Conservation (phyloP, 2,113 vertebrate genomes). For the Malurus elegans region DNA sequence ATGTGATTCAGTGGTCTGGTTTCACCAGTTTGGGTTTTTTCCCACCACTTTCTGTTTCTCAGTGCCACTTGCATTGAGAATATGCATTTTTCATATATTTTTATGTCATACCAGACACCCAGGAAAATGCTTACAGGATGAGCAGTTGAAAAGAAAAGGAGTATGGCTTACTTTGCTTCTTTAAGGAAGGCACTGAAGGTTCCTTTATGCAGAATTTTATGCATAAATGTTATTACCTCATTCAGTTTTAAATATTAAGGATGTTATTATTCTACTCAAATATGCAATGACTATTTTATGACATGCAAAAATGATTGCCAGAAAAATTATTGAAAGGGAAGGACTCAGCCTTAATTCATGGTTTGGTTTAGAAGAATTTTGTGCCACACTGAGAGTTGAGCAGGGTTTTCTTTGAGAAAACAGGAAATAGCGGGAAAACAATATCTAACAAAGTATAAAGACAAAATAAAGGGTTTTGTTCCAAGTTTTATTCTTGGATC, state of each 20-base stretch:
- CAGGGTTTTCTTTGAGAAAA: neutral
- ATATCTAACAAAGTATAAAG: no score
- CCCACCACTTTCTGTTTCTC: neutral
- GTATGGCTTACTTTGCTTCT: neutral
- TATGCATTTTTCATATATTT: neutral
- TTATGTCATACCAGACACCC: no score
- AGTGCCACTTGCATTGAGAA: neutral
- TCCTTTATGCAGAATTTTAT: accelerated
- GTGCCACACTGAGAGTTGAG: accelerated
- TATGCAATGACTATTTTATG: neutral
- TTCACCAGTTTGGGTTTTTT: neutral
- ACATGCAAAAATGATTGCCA: neutral
- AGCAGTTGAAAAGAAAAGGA: neutral
- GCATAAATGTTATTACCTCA: accelerated
- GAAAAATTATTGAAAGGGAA: neutral
- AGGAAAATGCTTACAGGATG: neutral
- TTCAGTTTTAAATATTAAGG: neutral
- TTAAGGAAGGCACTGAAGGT: neutral
- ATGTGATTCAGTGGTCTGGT: accelerated
- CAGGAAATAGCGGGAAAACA: neutral
- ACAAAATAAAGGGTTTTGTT: accelerated
- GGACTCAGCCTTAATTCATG: neutral
- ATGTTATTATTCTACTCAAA: neutral
- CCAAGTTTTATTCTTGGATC: neutral
- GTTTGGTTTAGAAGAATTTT: neutral